Evolutionary conservation across 2,113 vertebrate genomes (phyloP).

Genomic region (Neodontobutis hainanensis): DNA sequence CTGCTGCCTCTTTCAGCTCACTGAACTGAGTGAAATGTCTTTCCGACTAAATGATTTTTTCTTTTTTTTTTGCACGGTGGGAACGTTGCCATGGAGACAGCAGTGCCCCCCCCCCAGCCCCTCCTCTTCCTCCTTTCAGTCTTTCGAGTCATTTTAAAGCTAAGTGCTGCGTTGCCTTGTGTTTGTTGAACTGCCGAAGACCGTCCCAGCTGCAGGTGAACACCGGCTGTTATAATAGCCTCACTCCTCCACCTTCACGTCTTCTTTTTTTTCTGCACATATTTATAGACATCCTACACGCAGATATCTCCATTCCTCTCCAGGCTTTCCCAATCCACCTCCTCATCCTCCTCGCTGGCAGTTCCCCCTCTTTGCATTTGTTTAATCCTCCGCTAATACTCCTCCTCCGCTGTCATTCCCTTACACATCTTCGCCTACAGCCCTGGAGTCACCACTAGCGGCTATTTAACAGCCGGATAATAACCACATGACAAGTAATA

Average conservation of each 20-base stretch:
- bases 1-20: slow-evolving; percentile 72
- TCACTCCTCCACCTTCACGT: slow-evolving; percentile 39
- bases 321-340: slow-evolving; percentile 51
- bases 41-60: slow-evolving; percentile 80
- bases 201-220: slow-evolving; percentile 60
- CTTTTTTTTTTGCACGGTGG: slow-evolving; percentile 70
- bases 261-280: slow-evolving; percentile 18
- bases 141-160: slow-evolving; percentile 47
- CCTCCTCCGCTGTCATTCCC: slow-evolving; percentile 49
- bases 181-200: slow-evolving; percentile 29
- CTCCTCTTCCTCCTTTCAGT: slow-evolving; percentile 34
- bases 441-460: slow-evolving; percentile 26
- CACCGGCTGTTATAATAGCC: slow-evolving; percentile 53
- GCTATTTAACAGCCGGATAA: slow-evolving; percentile 41
- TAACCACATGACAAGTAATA: slow-evolving; percentile 48
- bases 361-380: slow-evolving; percentile 55
- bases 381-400: slow-evolving; percentile 59
- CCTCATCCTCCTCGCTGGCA: slow-evolving; percentile 32
- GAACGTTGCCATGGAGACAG: slow-evolving; percentile 81
- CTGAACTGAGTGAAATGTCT: slow-evolving; percentile 81
- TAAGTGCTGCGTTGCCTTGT: slow-evolving; percentile 60
- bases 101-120: slow-evolving; percentile 16
- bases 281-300: slow-evolving; percentile 15
- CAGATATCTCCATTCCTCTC: slow-evolving; percentile 43
- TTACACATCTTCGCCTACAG: slow-evolving; percentile 41